Conservation (phyloP, 2,797 vertebrate species). For the Rhabdophis nuchalis region DNA sequence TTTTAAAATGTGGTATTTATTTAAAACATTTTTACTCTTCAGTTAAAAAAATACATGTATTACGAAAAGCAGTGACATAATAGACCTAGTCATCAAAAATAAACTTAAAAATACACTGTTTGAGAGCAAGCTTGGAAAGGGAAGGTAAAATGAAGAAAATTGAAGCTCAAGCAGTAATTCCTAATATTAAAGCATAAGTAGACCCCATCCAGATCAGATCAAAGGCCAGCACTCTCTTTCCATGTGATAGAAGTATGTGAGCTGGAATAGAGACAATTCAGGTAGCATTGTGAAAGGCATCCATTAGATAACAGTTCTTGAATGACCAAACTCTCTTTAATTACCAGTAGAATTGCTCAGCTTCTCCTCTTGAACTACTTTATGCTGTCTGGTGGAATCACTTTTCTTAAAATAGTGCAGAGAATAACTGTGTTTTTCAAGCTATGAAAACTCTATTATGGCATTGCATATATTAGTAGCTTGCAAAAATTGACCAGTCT, state of each 20-base stretch:
- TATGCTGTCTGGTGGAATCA: neutral
- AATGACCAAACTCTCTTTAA: neutral
- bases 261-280: neutral
- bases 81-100: neutral
- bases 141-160: neutral
- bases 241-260: neutral
- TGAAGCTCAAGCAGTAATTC: neutral
- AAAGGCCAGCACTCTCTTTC: neutral
- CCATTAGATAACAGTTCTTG: neutral
- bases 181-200: neutral
- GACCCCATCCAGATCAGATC: neutral
- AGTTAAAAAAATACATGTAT: neutral
- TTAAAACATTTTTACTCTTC: neutral
- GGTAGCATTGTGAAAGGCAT: neutral
- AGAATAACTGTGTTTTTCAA: neutral
- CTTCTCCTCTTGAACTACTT: neutral
- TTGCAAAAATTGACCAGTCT: neutral
- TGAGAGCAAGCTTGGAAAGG: neutral
- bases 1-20: neutral
- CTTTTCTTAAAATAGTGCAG: neutral
- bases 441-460: neutral
- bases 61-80: neutral
- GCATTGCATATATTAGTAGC: neutral
- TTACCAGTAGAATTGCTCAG: neutral
- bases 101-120: neutral